Conservation (phyloP, 2,113 vertebrate species). For the Trematomus loennbergii region DNA sequence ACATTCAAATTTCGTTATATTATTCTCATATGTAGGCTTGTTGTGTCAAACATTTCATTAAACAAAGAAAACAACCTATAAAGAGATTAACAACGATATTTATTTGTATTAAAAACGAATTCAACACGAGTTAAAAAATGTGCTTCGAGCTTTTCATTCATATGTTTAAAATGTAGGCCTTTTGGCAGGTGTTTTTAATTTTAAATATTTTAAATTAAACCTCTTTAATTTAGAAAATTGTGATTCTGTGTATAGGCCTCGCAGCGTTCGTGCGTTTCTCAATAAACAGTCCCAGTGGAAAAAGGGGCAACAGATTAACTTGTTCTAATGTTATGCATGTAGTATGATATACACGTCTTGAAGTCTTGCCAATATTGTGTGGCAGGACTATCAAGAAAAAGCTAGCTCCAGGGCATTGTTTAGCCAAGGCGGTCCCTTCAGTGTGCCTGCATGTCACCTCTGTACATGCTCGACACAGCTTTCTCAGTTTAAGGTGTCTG, state of each 20-base stretch:
- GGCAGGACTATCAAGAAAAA: neutral
- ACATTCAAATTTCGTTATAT: neutral
- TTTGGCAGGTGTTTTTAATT: neutral
- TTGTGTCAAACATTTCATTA: neutral
- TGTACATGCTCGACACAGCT: slow-evolving; percentile 19
- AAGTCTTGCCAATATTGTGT: neutral
- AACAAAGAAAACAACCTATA: neutral
- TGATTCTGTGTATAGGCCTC: neutral
- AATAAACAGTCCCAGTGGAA: neutral
- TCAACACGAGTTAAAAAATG: neutral
- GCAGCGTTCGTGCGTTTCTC: neutral
- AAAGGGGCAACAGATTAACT: neutral
- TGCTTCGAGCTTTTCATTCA: neutral
- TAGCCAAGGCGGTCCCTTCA: slow-evolving; percentile 3
- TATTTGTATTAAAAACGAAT: too few species aligned
- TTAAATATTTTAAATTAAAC: neutral
- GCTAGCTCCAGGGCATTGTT: slow-evolving; percentile 38
- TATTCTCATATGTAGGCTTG: neutral
- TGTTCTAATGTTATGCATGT: slow-evolving; percentile 2
- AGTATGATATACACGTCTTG: neutral
- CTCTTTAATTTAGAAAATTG: neutral
- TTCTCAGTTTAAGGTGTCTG: slow-evolving; percentile 41
- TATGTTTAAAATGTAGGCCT: neutral
- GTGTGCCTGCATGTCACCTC: slow-evolving; percentile 36
- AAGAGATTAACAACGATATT: neutral